phyloP scores from a whole-genome alignment of 2,888 invertebrate genomes.

The Drosophila koepferae region DNA sequence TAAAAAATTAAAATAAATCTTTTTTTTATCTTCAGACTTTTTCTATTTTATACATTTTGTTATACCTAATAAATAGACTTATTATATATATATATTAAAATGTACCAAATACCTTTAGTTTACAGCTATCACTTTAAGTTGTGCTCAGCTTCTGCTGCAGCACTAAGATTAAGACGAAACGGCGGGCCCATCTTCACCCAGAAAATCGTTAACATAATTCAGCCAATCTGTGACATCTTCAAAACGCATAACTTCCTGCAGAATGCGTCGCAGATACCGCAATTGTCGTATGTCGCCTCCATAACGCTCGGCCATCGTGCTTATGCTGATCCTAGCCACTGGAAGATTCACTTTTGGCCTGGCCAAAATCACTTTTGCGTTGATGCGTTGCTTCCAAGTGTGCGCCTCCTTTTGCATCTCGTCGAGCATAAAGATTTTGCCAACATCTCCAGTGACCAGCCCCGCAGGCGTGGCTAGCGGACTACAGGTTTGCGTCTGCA shows the following conservation, averaged over 20 bases:
- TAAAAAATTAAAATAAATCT: neutral
- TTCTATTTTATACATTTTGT: neutral
- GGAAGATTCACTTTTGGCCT: slow-evolving; percentile 73
- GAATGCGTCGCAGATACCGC: slow-evolving; percentile 50
- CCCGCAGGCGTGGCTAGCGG: slow-evolving; percentile 54
- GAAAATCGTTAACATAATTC: slow-evolving; percentile 44
- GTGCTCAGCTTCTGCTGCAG: neutral
- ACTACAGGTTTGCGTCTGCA: slow-evolving; percentile 59
- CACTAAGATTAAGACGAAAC: neutral
- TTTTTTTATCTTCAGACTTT: too few relatives aligned
- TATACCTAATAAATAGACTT: too few relatives aligned
- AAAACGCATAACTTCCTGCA: slow-evolving; percentile 24
- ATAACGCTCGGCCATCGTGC: slow-evolving; percentile 47
- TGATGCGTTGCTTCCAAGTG: slow-evolving; percentile 67
- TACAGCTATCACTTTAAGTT: slow-evolving; percentile 15
- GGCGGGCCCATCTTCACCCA: slow-evolving; percentile 54
- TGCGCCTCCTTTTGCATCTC: slow-evolving; percentile 61
- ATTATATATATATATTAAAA: too few relatives aligned
- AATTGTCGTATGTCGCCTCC: slow-evolving; percentile 53
- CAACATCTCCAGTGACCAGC: slow-evolving; percentile 55
- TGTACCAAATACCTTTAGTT: slow-evolving; percentile 2
- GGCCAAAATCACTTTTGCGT: slow-evolving; percentile 61
- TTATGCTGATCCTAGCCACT: slow-evolving; percentile 53
- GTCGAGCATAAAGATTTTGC: slow-evolving; percentile 61
- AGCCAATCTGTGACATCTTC: slow-evolving; percentile 58